Evolutionary conservation across 2,888 invertebrate species (phyloP), one percentile per base, ranked within the genome.

Genomic region (Chironomus tentans): DNA sequence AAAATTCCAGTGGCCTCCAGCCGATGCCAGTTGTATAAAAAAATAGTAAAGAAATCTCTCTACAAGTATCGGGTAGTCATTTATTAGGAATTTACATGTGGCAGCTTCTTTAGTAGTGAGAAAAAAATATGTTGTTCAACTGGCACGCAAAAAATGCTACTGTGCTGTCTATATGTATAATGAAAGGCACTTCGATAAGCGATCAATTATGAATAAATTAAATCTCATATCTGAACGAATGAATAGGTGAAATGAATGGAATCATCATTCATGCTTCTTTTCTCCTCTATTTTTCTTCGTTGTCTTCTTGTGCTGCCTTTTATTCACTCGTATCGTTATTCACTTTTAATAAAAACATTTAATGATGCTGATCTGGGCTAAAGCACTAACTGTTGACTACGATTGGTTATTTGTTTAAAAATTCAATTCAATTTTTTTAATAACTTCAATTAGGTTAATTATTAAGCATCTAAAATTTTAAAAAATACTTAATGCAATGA

Each of bases 81-180:
- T 68, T 28, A 46, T 38, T 70, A 24, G 70, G 70, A 50, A 70
- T 70, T 50, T 56, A 22, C 22, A 24, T 22, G 70, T 50, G 70
- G 50, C 70, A 70, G 70, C 48, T 48, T 50, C 56, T 56, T 56
- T 38, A 38, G 38, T 38, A 38, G 38, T 38, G 38, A 38, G 38
- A 38, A 38, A 38, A 38, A 38, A 38, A 38, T 22, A 70, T 70
- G 22, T 48, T 70, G 24, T 50, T 56, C 22, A 22, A 50, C 50
- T 70, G 50, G 47, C 70, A 70, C 70, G 70, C 70, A 70, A 70
- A 70, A 70, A 68, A 28, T 70, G 70, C 70, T 70, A 70, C 70
- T 70, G 70, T 70, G 22, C 50, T 22, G 46, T 18, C 38, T 38
- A 38, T 38, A 38, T 38, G 38, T 56, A 56, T 56, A 56, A 18